Evolutionary conservation across 2,113 vertebrate genomes (phyloP).

Genomic region (Alligator sinensis): DNA sequence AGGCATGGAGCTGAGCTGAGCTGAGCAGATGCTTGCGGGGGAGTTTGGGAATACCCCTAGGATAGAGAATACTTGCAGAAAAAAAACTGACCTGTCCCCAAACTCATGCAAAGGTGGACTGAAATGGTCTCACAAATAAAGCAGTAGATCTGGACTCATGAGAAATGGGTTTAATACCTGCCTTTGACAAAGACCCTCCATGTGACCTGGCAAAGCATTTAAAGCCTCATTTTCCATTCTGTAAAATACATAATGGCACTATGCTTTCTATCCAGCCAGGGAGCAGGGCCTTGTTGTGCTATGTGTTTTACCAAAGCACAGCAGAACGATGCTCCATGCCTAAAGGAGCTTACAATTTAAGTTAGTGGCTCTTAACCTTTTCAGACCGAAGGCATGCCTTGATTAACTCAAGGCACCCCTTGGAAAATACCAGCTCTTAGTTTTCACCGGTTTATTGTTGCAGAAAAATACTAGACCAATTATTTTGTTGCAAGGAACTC

Average conservation of each 20-base stretch:
- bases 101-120: accelerated
- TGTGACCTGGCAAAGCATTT: too few relatives aligned
- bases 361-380: neutral
- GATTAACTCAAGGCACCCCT: too few relatives aligned
- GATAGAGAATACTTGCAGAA: neutral
- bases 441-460: too few relatives aligned
- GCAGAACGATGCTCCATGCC: neutral
- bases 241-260: neutral
- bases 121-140: accelerated
- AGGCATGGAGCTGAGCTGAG: neutral
- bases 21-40: neutral
- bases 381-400: neutral
- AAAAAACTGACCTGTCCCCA: too few relatives aligned
- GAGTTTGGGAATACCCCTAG: conserved; percentile 1
- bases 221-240: neutral
- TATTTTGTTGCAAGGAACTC: too few relatives aligned
- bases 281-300: neutral
- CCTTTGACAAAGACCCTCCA: neutral
- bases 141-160: neutral
- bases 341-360: neutral
- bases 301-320: accelerated
- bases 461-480: too few relatives aligned
- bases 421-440: too few relatives aligned
- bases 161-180: neutral
- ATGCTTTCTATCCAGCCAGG: accelerated